These are phyloP conservation scores for Trichonephila clavata DNA, from an alignment of 1,140 invertebrate species.

Conservation along the genomic window DNA sequence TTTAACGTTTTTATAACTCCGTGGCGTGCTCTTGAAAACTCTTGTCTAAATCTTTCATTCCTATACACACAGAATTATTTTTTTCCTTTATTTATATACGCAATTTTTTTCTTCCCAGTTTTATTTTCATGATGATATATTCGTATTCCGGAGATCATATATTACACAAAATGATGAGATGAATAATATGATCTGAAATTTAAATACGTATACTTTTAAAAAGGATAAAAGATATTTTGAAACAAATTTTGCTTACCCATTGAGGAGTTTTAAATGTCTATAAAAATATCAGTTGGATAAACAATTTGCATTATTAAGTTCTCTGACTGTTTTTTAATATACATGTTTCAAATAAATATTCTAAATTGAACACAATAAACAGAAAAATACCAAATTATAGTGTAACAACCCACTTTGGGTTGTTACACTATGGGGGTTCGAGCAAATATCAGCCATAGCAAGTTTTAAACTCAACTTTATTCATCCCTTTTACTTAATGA, in stretches of 20 bases:
- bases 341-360: too few relatives aligned
- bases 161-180: neutral
- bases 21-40: slow-evolving; percentile 30
- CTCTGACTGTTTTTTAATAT: too few relatives aligned
- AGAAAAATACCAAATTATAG: too few relatives aligned
- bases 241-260: neutral
- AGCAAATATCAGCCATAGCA: too few relatives aligned
- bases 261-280: too few relatives aligned
- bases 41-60: slow-evolving; percentile 30
- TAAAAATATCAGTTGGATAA: too few relatives aligned
- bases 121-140: neutral
- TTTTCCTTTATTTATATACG: neutral
- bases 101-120: neutral
- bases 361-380: too few relatives aligned
- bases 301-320: too few relatives aligned
- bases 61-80: neutral
- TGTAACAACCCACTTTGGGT: too few relatives aligned
- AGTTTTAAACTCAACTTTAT: too few relatives aligned
- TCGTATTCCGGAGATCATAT: neutral
- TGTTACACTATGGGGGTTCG: too few relatives aligned
- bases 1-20: slow-evolving; percentile 48
- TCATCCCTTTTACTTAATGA: too few relatives aligned
- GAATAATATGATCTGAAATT: neutral
- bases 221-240: neutral
- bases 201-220: neutral